A percentile compares a stretch with the other conserved stretches of the same genome.
phyloP scores from a whole-genome alignment of 37 sponge, comb jelly and placozoan genomes.

The Beroe forskalii region DNA sequence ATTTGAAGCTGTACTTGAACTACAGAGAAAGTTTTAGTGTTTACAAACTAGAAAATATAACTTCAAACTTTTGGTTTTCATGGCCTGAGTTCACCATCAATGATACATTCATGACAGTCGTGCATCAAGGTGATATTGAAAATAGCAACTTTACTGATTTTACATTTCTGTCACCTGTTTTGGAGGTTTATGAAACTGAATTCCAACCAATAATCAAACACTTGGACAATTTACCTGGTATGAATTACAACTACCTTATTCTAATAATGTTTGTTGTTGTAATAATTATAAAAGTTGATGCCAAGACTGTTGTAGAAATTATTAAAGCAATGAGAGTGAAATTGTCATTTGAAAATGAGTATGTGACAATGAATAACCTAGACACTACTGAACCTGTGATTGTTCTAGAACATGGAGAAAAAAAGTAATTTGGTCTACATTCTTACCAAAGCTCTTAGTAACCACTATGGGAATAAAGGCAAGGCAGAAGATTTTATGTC shows the following conservation, averaged over 20 bases:
- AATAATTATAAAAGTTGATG: neutral
- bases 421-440: neutral
- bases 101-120: neutral
- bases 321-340: neutral
- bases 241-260: neutral
- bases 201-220: neutral
- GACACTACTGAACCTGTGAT: neutral
- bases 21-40: neutral
- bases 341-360: neutral
- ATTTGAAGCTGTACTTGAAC: neutral
- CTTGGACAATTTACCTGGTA: neutral
- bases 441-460: neutral
- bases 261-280: neutral
- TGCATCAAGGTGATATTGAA: neutral
- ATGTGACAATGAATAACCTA: neutral
- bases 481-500: neutral
- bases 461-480: neutral
- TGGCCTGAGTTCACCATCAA: neutral
- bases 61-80: neutral
- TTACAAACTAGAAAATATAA: neutral
- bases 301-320: neutral
- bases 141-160: neutral
- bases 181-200: neutral
- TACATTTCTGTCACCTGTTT: neutral
- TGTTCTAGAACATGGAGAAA: neutral